phyloP scores from a whole-genome alignment of 2,113 vertebrate species.

The Empidonax traillii region DNA sequence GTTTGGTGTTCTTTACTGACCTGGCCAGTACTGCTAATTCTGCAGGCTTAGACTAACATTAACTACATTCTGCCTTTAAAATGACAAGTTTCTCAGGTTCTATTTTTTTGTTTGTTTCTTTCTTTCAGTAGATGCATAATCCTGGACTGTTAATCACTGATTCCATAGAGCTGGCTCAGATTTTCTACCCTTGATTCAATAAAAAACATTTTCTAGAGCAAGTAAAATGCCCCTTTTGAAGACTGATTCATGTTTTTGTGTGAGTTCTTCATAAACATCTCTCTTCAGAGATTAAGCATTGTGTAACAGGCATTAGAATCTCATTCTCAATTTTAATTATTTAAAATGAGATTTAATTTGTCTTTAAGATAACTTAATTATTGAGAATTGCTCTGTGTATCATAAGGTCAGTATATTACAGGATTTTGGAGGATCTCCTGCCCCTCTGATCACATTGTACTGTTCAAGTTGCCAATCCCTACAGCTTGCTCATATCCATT shows the following conservation, averaged over 20 bases:
- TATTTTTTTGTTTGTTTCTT: neutral
- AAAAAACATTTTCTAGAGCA: neutral
- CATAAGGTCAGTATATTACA: neutral
- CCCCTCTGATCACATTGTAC: neutral
- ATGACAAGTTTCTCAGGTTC: neutral
- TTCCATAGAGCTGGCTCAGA: neutral
- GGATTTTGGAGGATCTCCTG: neutral
- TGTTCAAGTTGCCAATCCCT: neutral
- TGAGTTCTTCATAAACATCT: neutral
- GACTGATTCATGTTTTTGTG: neutral
- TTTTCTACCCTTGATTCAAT: neutral
- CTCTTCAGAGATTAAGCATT: neutral
- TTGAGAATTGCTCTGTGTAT: neutral
- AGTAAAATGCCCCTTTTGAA: neutral
- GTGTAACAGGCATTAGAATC: neutral
- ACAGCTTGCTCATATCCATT: neutral
- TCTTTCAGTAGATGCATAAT: neutral
- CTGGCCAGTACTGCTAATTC: neutral
- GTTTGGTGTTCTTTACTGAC: neutral
- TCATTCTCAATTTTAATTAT: neutral
- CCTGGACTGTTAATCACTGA: neutral
- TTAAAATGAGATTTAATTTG: neutral
- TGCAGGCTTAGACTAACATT: neutral
- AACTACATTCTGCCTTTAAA: neutral
- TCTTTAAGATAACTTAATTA: neutral